Evolutionary conservation across 1,140 invertebrate species (phyloP), one percentile per base, ranked within the genome.

Genomic region (Lutraria rhynchaena): DNA sequence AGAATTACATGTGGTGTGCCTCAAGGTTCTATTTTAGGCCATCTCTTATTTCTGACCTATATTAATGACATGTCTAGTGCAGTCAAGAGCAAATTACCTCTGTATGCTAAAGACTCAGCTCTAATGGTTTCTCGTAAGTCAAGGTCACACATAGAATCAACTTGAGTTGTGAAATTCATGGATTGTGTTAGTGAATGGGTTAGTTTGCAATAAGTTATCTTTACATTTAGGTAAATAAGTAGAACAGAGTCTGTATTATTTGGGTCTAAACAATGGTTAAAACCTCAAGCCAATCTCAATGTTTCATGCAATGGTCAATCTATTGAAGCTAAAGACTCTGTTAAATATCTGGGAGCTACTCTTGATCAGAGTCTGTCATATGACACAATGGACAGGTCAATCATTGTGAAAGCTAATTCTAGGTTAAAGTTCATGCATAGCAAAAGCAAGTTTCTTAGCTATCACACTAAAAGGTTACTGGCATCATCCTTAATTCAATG

Each of bases 1-100:
- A 29, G 7, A 22, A 57, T 57, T 11, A 58, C 51, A 37, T 74
- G 53, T 60, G 70, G 70, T 57, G 53, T 74, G 7, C 70, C 71
- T 19, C 71, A 75, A 22, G 58, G 58, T 17, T 75, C 71, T 19
- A 75, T 75, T 17, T 11, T 75, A 11, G 71, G 71, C 13, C 71
- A 55, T 13, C 55, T 75, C 24, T 33, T 58, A 9, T 75, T 75
- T 75, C 22, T 75, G 57, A 46, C 61, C 11, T 75, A 41, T 75
- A 41, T 75, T 3, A 75, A 61, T 75, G 71, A 75, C 19, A 75
- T 75, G 53, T 61, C 71, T 11, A 22, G 53, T 24, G 71, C 57
- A 13, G 35, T 75, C 17, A 75, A 71, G 35, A 17, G 35, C 22
- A 71, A 71, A 22, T 37, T 55, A 24, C 13, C 51, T 19, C 35